Evolutionary conservation across 2,113 vertebrate species (phyloP).

Genomic region (Sitta europaea): DNA sequence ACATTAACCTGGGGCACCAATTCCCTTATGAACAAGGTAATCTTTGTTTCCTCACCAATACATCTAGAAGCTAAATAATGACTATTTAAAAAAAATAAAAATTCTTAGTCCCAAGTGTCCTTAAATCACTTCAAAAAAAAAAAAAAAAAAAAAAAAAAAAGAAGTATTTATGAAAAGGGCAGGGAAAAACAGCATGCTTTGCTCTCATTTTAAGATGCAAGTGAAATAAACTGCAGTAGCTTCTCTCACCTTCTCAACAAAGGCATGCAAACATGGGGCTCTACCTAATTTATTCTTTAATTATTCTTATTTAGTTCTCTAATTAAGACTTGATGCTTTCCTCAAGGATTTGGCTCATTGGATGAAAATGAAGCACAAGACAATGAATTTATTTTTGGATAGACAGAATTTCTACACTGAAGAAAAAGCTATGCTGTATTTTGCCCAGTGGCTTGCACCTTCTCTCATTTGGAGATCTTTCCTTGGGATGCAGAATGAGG

Average conservation of each 20-base stretch:
- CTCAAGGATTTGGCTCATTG: neutral
- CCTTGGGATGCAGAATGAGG: neutral
- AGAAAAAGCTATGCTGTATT: neutral
- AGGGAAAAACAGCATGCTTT: neutral
- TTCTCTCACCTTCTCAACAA: neutral
- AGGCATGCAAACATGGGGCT: neutral
- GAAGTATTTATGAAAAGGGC: neutral
- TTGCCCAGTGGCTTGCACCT: neutral
- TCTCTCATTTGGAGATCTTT: neutral
- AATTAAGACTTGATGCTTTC: neutral
- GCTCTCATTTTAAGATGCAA: neutral
- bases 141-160: neutral
- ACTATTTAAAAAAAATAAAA: neutral
- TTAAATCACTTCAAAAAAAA: conserved; percentile 28
- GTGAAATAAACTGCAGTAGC: neutral
- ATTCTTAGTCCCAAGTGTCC: conserved; percentile 28
- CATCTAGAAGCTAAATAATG: conserved; percentile 62
- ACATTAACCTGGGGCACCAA: conserved; percentile 75
- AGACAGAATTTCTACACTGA: neutral
- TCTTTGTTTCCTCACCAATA: conserved; percentile 75
- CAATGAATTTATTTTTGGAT: neutral
- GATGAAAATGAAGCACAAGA: neutral
- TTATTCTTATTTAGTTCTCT: neutral
- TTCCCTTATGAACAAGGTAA: conserved; percentile 73
- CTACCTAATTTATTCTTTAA: neutral